Percentiles rank a stretch among this genome's conserved stretches.
phyloP scores from a whole-genome alignment of 2,797 vertebrate species.

The Falco novaeseelandiae region DNA sequence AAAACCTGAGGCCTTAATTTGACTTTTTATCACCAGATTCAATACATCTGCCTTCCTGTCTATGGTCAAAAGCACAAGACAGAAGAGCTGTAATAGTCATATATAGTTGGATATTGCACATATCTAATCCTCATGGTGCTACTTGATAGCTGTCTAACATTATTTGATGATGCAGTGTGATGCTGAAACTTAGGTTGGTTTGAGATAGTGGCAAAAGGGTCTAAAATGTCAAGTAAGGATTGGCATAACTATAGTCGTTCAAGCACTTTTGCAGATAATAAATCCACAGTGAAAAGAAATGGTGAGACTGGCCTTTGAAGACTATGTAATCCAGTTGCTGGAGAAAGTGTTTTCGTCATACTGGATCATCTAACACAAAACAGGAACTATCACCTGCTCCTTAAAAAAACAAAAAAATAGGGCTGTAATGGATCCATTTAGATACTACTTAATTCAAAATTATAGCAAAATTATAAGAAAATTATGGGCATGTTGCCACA shows the following conservation, averaged over 20 bases:
- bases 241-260: neutral
- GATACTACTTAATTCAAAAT: neutral
- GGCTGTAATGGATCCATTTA: neutral
- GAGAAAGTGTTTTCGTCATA: neutral
- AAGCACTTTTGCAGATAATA: neutral
- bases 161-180: neutral
- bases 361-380: neutral
- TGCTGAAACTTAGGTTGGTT: neutral
- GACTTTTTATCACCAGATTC: neutral
- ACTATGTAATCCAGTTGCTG: neutral
- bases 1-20: neutral
- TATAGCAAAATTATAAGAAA: neutral
- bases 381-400: neutral
- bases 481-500: neutral
- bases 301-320: neutral
- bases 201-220: neutral
- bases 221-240: slow-evolving; percentile 31
- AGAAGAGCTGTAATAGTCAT: neutral
- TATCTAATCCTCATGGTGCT: neutral
- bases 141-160: slow-evolving; percentile 9
- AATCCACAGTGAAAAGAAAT: slow-evolving; percentile 1
- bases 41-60: neutral
- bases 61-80: neutral
- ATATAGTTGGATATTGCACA: neutral
- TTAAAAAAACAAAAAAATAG: neutral